Evolutionary conservation across 2,888 invertebrate species (phyloP).

Genomic region (Argynnis bischoffii): DNA sequence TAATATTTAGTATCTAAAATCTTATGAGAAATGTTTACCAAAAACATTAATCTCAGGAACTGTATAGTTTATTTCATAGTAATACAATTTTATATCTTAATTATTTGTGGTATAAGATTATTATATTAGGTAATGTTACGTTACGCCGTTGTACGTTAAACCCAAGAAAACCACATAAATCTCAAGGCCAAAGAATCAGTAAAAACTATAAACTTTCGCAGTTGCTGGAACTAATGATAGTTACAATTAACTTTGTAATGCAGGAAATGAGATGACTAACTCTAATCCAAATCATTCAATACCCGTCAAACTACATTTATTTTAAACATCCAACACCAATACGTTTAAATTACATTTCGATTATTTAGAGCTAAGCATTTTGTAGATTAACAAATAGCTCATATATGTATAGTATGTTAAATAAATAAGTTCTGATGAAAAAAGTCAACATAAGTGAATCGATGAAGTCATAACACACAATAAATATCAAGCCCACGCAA

Average conservation of each 20-base stretch:
- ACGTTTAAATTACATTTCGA: neutral
- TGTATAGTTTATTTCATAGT: too few species aligned
- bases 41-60: too few species aligned
- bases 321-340: conserved; percentile 26
- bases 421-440: conserved; percentile 19
- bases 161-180: conserved; percentile 20
- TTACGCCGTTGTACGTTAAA: neutral
- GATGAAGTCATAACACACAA: conserved; percentile 76
- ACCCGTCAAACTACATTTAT: conserved; percentile 54
- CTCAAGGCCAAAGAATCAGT: conserved; percentile 52
- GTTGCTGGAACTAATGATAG: conserved; percentile 72
- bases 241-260: conserved; percentile 64
- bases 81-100: neutral
- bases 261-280: conserved; percentile 73
- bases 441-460: conserved; percentile 43
- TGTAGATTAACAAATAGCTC: neutral
- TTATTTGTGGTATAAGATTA: neutral
- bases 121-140: conserved; percentile 29
- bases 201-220: conserved; percentile 58
- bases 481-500: conserved; percentile 70
- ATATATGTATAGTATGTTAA: conserved; percentile 5
- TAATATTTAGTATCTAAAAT: too few species aligned
- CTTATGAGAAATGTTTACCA: too few species aligned
- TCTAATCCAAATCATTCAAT: conserved; percentile 62
- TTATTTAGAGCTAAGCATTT: neutral